Evolutionary conservation across 2,888 invertebrate genomes (phyloP).

Genomic region (Baccha elongata): DNA sequence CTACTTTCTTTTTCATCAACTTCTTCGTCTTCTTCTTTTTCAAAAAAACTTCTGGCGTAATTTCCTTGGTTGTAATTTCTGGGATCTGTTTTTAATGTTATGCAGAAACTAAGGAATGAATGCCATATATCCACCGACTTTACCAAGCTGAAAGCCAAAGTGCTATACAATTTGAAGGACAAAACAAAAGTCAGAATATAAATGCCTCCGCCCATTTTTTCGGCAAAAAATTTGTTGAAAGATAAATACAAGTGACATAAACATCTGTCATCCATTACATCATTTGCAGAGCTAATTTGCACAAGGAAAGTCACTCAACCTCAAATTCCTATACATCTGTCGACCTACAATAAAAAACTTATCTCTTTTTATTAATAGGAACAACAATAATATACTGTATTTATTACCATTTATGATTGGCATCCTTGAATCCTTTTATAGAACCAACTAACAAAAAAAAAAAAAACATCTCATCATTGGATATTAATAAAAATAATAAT

Average conservation of each 20-base stretch:
- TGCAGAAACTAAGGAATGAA: too few relatives aligned
- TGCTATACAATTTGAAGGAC: too few relatives aligned
- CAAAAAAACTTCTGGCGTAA: too few relatives aligned
- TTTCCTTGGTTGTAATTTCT: too few relatives aligned
- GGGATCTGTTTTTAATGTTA: too few relatives aligned
- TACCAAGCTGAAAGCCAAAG: too few relatives aligned
- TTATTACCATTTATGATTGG: conserved; percentile 35
- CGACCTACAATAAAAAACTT: conserved; percentile 41
- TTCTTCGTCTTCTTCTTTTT: too few relatives aligned
- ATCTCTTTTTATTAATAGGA: conserved; percentile 2
- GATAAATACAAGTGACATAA: conserved; percentile 3
- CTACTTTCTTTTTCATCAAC: too few relatives aligned
- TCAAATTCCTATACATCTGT: conserved; percentile 57
- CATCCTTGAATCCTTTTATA: conserved; percentile 67
- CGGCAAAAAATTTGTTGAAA: too few relatives aligned
- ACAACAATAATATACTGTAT: not conserved
- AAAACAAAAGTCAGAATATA: too few relatives aligned
- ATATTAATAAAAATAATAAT: conserved; percentile 56
- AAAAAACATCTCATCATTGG: conserved; percentile 33
- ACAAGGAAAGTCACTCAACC: conserved; percentile 34
- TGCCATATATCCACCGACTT: too few relatives aligned
- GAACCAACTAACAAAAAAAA: conserved; percentile 7
- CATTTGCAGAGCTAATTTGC: conserved; percentile 20
- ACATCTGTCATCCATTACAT: conserved; percentile 12
- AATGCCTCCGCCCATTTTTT: too few relatives aligned